Evolutionary conservation across 2,888 invertebrate species (phyloP), one percentile per base, ranked within the genome.

Genomic region (Xanthia togata): DNA sequence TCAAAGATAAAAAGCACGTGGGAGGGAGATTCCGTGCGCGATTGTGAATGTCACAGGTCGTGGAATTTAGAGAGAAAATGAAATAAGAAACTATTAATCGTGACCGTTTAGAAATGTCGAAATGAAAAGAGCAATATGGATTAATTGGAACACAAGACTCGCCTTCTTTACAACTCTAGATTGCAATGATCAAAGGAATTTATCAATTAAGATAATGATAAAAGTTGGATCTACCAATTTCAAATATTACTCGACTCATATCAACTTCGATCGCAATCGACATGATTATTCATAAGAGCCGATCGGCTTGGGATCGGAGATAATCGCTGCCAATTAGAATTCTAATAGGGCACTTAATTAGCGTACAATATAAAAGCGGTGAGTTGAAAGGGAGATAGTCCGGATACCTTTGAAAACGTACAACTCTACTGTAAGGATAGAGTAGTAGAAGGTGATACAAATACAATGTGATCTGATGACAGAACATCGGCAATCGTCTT

Each of bases 41-140:
- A 87, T 89, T 87, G 82, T 83, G 67, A 84, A 85, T 70, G 86
- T 87, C 79, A 70, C 78, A 44, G 76, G 82, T 85, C 87, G 84
- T 87, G 88, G 78, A 88, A 88, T 86, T 88, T 86, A 82, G 82
- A 76, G 78, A 79, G 81, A 82, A 86, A 90, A 86, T 83, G 86
- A 74, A 83, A 85, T 87, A 77, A 38, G 80, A 82, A 84, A 86
- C 79, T 73, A 79, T 78, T 81, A 86, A 90, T 90, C 89, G 89
- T 90, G 90, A 90, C 84, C 62, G 60, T 70, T 74, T 70, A 81
- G 74, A 86, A 74, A 77, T 59, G 9, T n/a, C 12, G 47, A 71
- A 68, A 78, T 6, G 47, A 44, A 50, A 78, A 65, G n/a, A 71
- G 59, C 23, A 8, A 38, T 59, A 14, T 41, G 11, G 53, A 59